A percentile compares a stretch with the other conserved stretches of the same genome.
phyloP scores from a whole-genome alignment of 1,140 invertebrate species.

The Hetaerina americana region DNA sequence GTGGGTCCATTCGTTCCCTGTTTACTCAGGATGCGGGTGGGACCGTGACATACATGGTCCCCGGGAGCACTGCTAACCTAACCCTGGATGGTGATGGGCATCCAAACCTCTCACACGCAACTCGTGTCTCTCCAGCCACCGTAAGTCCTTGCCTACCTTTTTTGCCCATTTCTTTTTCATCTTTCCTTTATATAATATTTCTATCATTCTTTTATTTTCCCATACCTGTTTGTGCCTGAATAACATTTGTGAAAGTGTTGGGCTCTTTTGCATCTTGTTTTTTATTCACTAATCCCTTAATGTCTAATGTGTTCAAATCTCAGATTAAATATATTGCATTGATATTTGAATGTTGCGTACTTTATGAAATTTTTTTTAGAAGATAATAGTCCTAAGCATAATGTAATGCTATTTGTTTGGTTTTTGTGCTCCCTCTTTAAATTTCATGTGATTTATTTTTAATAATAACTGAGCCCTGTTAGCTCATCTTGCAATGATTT shows the following conservation, averaged over 20 bases:
- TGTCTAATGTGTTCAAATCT: not conserved
- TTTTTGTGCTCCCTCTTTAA: no score
- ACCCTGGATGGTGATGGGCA: conserved; percentile 38
- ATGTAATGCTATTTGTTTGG: no score
- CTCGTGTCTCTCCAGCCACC: conserved; percentile 75
- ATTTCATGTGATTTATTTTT: no score
- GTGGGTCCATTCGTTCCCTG: conserved; percentile 4
- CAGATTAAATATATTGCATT: no score
- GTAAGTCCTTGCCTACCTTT: conserved; percentile 46
- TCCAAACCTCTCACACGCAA: conserved; percentile 62
- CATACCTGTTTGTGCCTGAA: conserved; percentile 5
- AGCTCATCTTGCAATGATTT: no score
- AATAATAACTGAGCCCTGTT: no score
- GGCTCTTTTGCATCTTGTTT: not conserved
- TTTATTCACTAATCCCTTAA: not conserved
- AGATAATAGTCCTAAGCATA: no score
- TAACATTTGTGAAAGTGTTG: not conserved
- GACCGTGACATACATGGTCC: conserved; percentile 46
- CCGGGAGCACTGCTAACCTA: conserved; percentile 36
- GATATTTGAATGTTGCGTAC: no score
- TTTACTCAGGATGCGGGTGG: conserved; percentile 31
- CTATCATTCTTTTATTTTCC: conserved; percentile 10
- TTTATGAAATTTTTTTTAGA: no score
- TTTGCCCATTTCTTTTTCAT: conserved; percentile 28
- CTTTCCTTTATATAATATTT: conserved; percentile 18